These are phyloP conservation scores for Ailuropoda melanoleuca DNA, from an alignment of 2,113 vertebrate genomes.

Conservation along the genomic window DNA sequence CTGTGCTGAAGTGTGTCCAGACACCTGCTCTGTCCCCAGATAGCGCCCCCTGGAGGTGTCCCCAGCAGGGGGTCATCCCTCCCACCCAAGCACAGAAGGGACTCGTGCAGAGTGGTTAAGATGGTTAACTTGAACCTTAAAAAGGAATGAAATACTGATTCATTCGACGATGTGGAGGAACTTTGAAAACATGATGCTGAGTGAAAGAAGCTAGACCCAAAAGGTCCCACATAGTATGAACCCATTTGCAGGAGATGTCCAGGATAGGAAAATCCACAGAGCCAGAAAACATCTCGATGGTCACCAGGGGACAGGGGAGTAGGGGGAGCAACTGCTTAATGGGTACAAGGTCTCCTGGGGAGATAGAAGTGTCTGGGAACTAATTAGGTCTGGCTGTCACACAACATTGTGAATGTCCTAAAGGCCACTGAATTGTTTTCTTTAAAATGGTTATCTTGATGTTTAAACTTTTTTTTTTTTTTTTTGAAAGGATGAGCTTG, in stretches of 20 bases:
- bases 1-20: too few species aligned
- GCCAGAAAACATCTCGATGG: too few species aligned
- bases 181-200: background rate
- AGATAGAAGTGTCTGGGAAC: background rate
- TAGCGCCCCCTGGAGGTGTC: background rate
- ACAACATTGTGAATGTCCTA: background rate
- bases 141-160: too few species aligned
- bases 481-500: background rate
- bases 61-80: background rate
- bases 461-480: background rate
- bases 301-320: background rate
- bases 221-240: rapidly evolving
- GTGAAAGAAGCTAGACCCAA: background rate
- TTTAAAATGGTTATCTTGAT: background rate
- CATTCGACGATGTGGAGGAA: background rate
- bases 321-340: background rate
- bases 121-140: rapidly evolving
- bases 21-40: background rate
- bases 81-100: background rate
- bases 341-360: background rate
- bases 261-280: background rate
- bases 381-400: background rate
- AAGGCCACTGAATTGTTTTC: background rate
- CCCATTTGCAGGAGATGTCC: background rate
- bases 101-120: background rate